phyloP scores from a whole-genome alignment of 2,113 vertebrate species.

The Tapirus terrestris region DNA sequence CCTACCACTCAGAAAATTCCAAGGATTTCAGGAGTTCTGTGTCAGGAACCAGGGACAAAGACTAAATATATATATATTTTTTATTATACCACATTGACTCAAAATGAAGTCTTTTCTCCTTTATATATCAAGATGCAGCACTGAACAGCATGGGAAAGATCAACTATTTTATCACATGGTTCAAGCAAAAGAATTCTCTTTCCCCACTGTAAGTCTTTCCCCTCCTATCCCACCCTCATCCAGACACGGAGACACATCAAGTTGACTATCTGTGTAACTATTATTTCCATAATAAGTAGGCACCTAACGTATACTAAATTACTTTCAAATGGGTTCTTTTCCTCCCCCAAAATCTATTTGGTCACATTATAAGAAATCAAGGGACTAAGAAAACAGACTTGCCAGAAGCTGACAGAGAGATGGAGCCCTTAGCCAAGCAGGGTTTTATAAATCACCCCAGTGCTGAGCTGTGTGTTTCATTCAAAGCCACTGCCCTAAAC shows the following conservation, averaged over 20 bases:
- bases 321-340: background rate
- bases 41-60: background rate
- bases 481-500: background rate
- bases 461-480: background rate
- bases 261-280: background rate
- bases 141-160: background rate
- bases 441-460: background rate
- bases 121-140: background rate
- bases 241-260: background rate
- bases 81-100: background rate
- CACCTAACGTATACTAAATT: background rate
- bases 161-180: background rate
- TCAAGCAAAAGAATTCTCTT: background rate
- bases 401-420: background rate
- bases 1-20: background rate
- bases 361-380: background rate
- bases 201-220: background rate
- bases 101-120: background rate
- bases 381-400: background rate
- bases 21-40: background rate
- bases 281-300: background rate
- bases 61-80: background rate
- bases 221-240: background rate
- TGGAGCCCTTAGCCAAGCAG: background rate
- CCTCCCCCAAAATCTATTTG: background rate